Evolutionary conservation across 37 sponge, comb jelly and placozoan species (phyloP), one percentile per base, ranked within the genome.

Genomic region (Oopsacas minuta): DNA sequence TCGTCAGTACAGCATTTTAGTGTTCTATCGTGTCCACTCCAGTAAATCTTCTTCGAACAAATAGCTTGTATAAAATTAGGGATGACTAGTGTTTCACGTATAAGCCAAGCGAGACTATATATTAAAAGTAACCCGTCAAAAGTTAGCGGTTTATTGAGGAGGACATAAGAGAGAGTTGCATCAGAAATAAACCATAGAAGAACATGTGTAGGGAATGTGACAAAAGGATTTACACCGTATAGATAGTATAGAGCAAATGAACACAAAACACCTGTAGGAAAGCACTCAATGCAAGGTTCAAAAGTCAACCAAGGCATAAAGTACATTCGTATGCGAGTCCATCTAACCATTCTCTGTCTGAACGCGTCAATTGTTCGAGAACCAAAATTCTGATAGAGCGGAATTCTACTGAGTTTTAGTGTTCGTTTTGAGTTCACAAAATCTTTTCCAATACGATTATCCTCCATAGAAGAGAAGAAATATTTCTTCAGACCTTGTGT

Each of bases 291-390:
- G 30, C 20, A 61, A 10, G 75, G 75, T 61, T 61, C 75, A 3
- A 61, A 12, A 12, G 75, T n/a, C 30, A n/a, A 3, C 32, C 7
- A 25, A 34, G 75, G 75, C 20, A 61, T 10, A 34, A 61, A 61
- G 30, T 61, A 61, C 28, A 61, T 25, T 25, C 75, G 75, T 10
- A 61, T n/a, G 30, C 75, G 75, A 61, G 28, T 61, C 75, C 75
- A 61, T 61, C 75, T 61, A 3, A 61, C 75, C 75, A 61, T 61
- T 61, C 75, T 61, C 75, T 61, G 20, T 61, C 75, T 61, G 22
- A 61, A 61, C 20, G 7, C 17, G 5, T 61, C 17, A 61, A 61
- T 34, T 12, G 75, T 25, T 5, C 75, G 75, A 61, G 75, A 61
- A 61, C 75, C 75, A n/a, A 61, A 61, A 61, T 61, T 61, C 30